Conservation (phyloP, 2,113 vertebrate species). For the Ailurus styani region DNA sequence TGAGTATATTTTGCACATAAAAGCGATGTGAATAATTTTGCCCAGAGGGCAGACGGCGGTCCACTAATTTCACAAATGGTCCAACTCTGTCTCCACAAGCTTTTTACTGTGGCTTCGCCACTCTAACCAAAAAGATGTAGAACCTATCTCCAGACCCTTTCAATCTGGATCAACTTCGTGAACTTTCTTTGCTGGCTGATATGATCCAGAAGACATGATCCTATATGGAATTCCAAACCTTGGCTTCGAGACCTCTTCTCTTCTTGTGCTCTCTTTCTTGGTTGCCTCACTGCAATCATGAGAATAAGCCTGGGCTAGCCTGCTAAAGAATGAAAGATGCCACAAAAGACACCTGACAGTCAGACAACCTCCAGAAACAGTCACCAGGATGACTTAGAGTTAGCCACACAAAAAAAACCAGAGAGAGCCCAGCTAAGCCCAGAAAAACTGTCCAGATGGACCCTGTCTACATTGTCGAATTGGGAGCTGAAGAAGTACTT, state of each 20-base stretch:
- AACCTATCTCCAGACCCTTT: neutral
- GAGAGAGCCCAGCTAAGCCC: neutral
- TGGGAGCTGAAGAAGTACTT: neutral
- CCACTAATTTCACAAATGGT: neutral
- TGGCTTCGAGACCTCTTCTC: neutral
- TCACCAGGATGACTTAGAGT: neutral
- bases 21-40: neutral
- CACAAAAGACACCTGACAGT: neutral
- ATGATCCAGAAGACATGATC: neutral
- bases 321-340: neutral
- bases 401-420: neutral
- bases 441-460: neutral
- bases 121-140: neutral
- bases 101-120: neutral
- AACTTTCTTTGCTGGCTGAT: neutral
- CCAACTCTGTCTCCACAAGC: neutral
- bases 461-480: neutral
- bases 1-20: neutral
- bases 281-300: neutral
- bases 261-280: neutral
- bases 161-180: neutral
- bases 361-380: neutral
- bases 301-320: neutral
- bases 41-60: neutral
- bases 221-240: neutral